These are phyloP conservation scores for Anabas testudineus DNA, from an alignment of 2,797 vertebrate genomes.

Conservation along the genomic window DNA sequence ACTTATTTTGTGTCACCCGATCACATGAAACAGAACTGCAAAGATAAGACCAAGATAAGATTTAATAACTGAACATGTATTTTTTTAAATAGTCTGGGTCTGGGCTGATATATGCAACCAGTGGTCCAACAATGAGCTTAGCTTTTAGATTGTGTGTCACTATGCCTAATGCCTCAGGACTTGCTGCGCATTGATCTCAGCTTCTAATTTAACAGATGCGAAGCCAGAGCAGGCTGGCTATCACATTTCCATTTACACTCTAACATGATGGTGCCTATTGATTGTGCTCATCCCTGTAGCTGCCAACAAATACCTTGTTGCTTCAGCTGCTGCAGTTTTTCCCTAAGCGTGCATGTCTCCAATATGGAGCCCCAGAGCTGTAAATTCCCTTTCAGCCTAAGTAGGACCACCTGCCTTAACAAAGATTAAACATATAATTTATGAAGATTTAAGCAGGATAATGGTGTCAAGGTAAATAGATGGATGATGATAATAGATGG, in stretches of 20 bases:
- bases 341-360: constrained; percentile 44
- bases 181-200: constrained; percentile 60
- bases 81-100: too few relatives aligned
- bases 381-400: constrained; percentile 54
- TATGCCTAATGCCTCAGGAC: constrained; percentile 45
- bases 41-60: not conserved
- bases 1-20: too few relatives aligned
- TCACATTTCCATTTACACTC: constrained; percentile 67
- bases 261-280: constrained; percentile 61
- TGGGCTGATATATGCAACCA: not conserved
- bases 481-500: constrained; percentile 62
- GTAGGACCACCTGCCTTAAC: constrained; percentile 54
- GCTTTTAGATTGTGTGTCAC: constrained; percentile 42
- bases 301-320: constrained; percentile 69
- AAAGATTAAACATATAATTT: constrained; percentile 65
- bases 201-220: constrained; percentile 51
- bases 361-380: constrained; percentile 46
- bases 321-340: constrained; percentile 48
- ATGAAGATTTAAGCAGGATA: constrained; percentile 55
- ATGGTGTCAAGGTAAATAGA: constrained; percentile 46
- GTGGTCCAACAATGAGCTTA: constrained; percentile 25
- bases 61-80: not conserved
- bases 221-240: constrained; percentile 46
- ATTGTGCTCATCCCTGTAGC: constrained; percentile 48
- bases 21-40: not conserved